Evolutionary conservation across 2,113 vertebrate species (phyloP).

Genomic region (Tor tambroides): DNA sequence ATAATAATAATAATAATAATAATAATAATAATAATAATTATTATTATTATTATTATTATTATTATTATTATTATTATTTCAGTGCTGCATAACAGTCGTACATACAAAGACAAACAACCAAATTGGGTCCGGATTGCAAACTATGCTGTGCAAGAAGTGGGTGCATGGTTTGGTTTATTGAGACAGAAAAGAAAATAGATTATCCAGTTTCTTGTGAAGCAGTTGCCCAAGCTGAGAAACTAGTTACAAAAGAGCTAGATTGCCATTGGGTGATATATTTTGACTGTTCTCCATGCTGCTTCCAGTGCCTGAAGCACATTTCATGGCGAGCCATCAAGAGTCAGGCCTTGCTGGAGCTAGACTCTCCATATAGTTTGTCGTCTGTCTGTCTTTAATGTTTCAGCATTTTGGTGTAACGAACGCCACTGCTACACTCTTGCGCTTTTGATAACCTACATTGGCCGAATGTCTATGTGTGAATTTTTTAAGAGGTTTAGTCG

Average conservation of each 20-base stretch:
- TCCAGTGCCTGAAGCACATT: slow-evolving; percentile 76
- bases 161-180: slow-evolving; percentile 73
- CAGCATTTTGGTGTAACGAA: not conserved
- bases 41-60: too few species aligned
- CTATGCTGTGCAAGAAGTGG: slow-evolving; percentile 63
- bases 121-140: slow-evolving; percentile 68
- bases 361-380: not conserved
- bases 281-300: slow-evolving; percentile 69
- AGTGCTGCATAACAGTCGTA: slow-evolving; percentile 62
- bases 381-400: slow-evolving; percentile 6
- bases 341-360: slow-evolving; percentile 56
- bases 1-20: too few species aligned
- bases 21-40: too few species aligned
- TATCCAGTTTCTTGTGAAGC: slow-evolving; percentile 77
- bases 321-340: slow-evolving; percentile 70
- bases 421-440: slow-evolving; percentile 41
- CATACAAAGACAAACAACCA: slow-evolving; percentile 69
- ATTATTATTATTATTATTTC: slow-evolving; percentile 20
- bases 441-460: slow-evolving; percentile 72
- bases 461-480: slow-evolving; percentile 72
- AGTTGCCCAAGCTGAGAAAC: slow-evolving; percentile 73
- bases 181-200: slow-evolving; percentile 65
- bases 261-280: slow-evolving; percentile 76
- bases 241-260: slow-evolving; percentile 73
- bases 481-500: slow-evolving; percentile 78